These are phyloP conservation scores for Cephus sareptanus DNA, from an alignment of 2,888 invertebrate genomes.

Conservation along the genomic window DNA sequence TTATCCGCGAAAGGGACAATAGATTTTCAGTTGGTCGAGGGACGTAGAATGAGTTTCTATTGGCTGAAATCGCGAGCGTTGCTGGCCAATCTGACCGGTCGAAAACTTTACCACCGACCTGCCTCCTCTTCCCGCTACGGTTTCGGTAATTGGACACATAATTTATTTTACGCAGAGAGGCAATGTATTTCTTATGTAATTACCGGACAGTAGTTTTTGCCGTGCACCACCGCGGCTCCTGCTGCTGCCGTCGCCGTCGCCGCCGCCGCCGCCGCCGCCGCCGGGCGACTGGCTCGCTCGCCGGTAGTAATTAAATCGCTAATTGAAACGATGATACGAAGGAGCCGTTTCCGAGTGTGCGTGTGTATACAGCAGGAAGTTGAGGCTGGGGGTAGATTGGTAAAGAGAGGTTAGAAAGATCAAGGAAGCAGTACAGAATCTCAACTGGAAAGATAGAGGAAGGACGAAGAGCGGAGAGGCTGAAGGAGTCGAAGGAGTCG, in stretches of 20 bases:
- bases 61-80: neutral
- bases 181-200: constrained; percentile 47
- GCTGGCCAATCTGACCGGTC: neutral
- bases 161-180: constrained; percentile 40
- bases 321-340: constrained; percentile 30
- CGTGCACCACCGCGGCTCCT: too few species aligned
- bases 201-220: constrained; percentile 29
- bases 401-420: too few species aligned
- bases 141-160: constrained; percentile 47
- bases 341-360: neutral
- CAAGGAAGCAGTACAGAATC: too few species aligned
- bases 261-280: neutral
- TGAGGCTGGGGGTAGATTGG: too few species aligned
- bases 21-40: too few species aligned
- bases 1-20: too few species aligned
- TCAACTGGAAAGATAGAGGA: too few species aligned
- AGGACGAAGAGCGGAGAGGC: too few species aligned
- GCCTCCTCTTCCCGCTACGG: neutral
- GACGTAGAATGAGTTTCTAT: too few species aligned
- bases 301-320: constrained; percentile 39
- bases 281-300: neutral
- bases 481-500: too few species aligned
- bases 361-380: too few species aligned
- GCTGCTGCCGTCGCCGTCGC: too few species aligned
- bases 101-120: neutral